These are phyloP conservation scores for Trichechus manatus DNA, from an alignment of 2,113 vertebrate genomes.

Conservation along the genomic window DNA sequence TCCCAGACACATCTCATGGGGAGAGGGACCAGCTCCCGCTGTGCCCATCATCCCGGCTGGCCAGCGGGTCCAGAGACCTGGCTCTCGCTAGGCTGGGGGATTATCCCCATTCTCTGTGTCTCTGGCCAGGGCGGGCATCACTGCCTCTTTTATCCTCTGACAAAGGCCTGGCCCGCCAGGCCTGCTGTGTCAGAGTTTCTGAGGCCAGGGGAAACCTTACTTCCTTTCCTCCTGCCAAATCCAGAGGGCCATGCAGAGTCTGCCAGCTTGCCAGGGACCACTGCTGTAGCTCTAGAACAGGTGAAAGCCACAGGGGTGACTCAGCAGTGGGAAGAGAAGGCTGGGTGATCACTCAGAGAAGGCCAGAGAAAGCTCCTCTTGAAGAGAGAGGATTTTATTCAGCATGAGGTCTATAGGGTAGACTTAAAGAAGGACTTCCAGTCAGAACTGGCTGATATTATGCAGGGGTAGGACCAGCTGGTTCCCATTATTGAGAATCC, in stretches of 20 bases:
- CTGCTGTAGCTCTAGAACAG: constrained; percentile 57
- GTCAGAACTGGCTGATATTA: background rate
- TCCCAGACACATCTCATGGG: constrained; percentile 54
- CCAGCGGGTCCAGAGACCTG: constrained; percentile 68
- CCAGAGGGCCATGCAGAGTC: constrained; percentile 41
- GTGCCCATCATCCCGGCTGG: constrained; percentile 59
- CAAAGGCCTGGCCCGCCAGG: constrained; percentile 74
- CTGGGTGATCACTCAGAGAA: constrained; percentile 26
- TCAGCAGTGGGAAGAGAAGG: constrained; percentile 51
- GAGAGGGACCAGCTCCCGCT: constrained; percentile 47
- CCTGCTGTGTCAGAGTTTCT: constrained; percentile 82
- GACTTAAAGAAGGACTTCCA: constrained; percentile 63
- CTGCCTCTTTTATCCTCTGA: constrained; percentile 84
- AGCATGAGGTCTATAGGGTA: constrained; percentile 55
- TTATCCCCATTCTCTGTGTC: constrained; percentile 87
- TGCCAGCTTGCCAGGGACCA: constrained; percentile 49
- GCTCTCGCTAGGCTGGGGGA: constrained; percentile 80
- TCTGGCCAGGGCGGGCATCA: constrained; percentile 80
- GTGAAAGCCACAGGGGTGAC: constrained; percentile 62
- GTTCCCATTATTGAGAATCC: background rate
- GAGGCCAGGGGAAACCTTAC: background rate
- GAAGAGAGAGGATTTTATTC: background rate
- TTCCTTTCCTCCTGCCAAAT: constrained; percentile 55
- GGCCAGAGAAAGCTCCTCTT: constrained; percentile 46
- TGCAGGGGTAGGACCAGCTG: background rate